A percentile compares a stretch with the other conserved stretches of the same genome.
Evolutionary conservation across 2,888 invertebrate species (phyloP).

Genomic region (Aphodius sticticus): DNA sequence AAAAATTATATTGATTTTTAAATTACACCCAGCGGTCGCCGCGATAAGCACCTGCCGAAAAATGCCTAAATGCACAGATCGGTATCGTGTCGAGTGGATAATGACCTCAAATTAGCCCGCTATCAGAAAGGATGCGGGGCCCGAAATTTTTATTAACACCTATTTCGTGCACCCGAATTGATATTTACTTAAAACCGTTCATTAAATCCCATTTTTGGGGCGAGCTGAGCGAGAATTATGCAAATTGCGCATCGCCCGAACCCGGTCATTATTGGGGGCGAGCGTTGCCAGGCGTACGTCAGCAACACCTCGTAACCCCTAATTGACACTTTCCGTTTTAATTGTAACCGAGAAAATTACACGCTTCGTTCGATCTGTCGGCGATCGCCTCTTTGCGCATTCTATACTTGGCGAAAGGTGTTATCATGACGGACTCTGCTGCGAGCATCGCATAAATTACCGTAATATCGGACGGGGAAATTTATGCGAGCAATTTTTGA

Average conservation of each 20-base stretch:
- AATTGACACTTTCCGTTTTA: neutral
- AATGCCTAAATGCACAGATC: neutral
- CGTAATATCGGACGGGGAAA: neutral
- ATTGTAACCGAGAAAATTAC: neutral
- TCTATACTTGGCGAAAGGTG: neutral
- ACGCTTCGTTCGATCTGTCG: neutral
- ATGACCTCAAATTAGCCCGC: neutral
- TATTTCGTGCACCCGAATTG: slow-evolving; percentile 32
- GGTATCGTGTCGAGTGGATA: neutral
- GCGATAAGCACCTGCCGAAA: neutral
- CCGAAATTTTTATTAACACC: slow-evolving; percentile 4
- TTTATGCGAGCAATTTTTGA: neutral
- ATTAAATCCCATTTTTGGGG: slow-evolving; percentile 26
- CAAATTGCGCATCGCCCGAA: neutral
- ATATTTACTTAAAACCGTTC: slow-evolving; percentile 39
- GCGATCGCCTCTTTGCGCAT: neutral
- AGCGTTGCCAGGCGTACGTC: neutral
- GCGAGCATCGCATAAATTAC: neutral
- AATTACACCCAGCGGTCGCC: neutral
- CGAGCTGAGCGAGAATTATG: neutral
- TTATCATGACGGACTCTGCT: neutral
- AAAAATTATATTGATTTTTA: slow-evolving; percentile 4
- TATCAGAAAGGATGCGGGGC: neutral
- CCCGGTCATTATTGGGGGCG: neutral
- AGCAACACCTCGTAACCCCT: neutral